Conservation (phyloP, 2,113 vertebrate species). For the Myiopsitta monachus region DNA sequence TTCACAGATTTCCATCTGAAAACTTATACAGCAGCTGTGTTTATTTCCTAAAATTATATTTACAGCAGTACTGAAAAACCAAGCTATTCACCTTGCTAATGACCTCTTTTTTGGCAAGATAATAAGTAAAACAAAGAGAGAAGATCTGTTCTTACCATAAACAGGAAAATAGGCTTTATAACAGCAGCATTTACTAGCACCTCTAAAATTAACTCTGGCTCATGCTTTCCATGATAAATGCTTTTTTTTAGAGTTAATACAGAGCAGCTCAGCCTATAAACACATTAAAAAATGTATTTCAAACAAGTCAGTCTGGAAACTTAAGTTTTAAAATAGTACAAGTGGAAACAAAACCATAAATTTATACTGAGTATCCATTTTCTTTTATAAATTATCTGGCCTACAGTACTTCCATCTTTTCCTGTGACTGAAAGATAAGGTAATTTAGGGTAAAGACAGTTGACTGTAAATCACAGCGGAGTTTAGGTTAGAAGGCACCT, state of each 20-base stretch:
- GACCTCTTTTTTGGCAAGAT: conserved; percentile 44
- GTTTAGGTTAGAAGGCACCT: neutral
- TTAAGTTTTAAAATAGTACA: neutral
- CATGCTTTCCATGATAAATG: conserved; percentile 33
- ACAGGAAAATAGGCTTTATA: conserved; percentile 42
- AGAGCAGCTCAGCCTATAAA: neutral
- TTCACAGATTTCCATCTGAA: neutral
- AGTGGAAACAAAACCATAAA: neutral
- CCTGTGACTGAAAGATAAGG: neutral
- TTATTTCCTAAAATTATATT: neutral
- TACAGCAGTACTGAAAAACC: neutral
- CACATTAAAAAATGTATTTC: neutral
- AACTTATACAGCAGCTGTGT: neutral
- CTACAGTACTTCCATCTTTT: neutral
- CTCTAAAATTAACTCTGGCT: conserved; percentile 53
- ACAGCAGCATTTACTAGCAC: conserved; percentile 26
- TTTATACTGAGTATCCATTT: neutral
- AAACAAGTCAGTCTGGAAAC: neutral
- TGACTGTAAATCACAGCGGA: neutral
- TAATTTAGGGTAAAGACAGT: neutral
- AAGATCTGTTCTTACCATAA: conserved; percentile 42
- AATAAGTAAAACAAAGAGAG: neutral
- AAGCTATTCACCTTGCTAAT: conserved; percentile 34
- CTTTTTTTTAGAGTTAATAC: conserved; percentile 31
- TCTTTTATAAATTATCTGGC: neutral